phyloP scores from a whole-genome alignment of 2,888 invertebrate species.

The Coremacera marginata region DNA sequence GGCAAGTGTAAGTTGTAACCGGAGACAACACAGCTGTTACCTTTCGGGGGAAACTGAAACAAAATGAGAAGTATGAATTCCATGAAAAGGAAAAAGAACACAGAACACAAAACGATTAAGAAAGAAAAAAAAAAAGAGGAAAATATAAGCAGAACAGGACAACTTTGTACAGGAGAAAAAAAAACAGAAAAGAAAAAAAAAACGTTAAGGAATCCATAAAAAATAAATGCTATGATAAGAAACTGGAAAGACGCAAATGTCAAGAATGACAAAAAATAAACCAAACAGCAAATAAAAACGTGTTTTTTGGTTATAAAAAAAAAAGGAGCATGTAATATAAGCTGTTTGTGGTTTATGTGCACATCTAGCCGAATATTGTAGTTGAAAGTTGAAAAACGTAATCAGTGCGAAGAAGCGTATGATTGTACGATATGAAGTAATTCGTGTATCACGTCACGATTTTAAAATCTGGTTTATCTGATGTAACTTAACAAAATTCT shows the following conservation, averaged over 20 bases:
- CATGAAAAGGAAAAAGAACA: background rate
- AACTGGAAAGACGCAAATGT: background rate
- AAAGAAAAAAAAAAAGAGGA: background rate
- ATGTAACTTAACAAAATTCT: too few species aligned
- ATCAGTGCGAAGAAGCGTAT: too few species aligned
- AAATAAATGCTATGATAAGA: background rate
- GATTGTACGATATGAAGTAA: too few species aligned
- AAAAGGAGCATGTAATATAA: background rate
- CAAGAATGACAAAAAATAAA: background rate
- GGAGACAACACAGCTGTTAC: background rate
- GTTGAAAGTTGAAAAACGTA: too few species aligned
- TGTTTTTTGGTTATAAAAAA: background rate
- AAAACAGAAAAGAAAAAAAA: conserved; percentile 9
- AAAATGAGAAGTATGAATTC: background rate
- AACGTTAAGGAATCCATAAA: background rate
- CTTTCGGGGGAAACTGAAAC: background rate
- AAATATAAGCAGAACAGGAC: background rate
- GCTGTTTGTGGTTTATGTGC: too few species aligned
- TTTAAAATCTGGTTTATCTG: too few species aligned
- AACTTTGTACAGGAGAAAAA: conserved; percentile 36
- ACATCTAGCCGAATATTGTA: background rate
- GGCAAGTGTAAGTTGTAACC: conserved; percentile 25
- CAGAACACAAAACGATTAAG: conserved; percentile 2
- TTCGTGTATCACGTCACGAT: too few species aligned
- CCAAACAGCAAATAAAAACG: background rate